These are phyloP conservation scores for Gymnocypris eckloni DNA, from an alignment of 2,797 vertebrate species.

Conservation along the genomic window DNA sequence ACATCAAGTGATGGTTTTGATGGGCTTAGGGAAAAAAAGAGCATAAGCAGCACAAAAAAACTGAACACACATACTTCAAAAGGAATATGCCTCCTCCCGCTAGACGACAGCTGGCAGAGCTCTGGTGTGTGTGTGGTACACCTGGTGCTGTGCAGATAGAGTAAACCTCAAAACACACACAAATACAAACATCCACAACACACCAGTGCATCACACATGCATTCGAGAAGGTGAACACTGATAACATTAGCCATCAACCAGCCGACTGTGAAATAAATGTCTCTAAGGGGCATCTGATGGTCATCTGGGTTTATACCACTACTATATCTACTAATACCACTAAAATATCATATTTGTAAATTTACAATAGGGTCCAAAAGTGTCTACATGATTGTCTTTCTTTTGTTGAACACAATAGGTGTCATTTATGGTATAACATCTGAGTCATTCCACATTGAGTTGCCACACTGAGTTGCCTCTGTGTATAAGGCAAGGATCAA, in stretches of 20 bases:
- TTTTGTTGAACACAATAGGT: not conserved
- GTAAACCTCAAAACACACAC: constrained; percentile 40
- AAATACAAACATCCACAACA: constrained; percentile 19
- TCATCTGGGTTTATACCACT: not conserved
- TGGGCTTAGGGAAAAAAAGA: constrained; percentile 26
- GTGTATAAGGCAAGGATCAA: too few species aligned
- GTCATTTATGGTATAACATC: not conserved
- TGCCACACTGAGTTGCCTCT: too few species aligned
- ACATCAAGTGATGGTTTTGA: constrained; percentile 41
- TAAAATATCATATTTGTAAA: not conserved
- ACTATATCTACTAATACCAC: not conserved
- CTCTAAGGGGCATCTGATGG: constrained; percentile 29
- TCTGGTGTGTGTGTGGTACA: constrained; percentile 27
- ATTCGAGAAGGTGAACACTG: constrained; percentile 15
- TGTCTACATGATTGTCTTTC: not conserved
- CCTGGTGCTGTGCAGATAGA: constrained; percentile 39
- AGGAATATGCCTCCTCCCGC: constrained; percentile 12
- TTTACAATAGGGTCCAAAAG: not conserved
- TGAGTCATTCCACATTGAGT: not conserved
- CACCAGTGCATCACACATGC: constrained; percentile 8
- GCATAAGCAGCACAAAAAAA: constrained; percentile 9
- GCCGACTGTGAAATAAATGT: constrained; percentile 19
- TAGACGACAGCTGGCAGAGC: constrained; percentile 42
- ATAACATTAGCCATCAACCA: constrained; percentile 27
- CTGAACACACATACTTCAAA: constrained; percentile 40